These are phyloP conservation scores for Hucho hucho DNA, from an alignment of 2,113 vertebrate species.

Conservation along the genomic window DNA sequence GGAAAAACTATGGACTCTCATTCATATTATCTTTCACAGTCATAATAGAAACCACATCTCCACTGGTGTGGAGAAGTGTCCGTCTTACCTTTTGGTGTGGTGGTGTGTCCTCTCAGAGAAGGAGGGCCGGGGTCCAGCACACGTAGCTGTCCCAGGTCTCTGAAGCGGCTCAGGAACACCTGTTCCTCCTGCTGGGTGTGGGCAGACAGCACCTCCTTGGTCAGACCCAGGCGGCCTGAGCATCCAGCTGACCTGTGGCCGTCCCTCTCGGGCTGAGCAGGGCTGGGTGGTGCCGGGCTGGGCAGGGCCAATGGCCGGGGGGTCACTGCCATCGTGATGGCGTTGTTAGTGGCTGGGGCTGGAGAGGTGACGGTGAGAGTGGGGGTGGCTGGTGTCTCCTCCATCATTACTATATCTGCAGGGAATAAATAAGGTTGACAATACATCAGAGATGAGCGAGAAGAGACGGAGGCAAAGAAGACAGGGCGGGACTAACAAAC, in stretches of 20 bases:
- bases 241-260: constrained; percentile 46
- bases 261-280: constrained; percentile 52
- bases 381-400: constrained; percentile 75
- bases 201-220: constrained; percentile 87
- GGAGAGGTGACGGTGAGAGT: constrained; percentile 48
- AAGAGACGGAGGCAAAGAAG: not conserved
- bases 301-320: constrained; percentile 16
- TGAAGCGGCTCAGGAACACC: constrained; percentile 84
- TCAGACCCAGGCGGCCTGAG: constrained; percentile 77
- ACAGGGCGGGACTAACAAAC: not conserved
- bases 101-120: constrained; percentile 46
- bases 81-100: constrained; percentile 61
- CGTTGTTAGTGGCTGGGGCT: not conserved
- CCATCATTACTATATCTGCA: constrained; percentile 81
- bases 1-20: not conserved
- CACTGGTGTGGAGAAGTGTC: too few relatives aligned
- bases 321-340: not conserved
- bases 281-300: constrained; percentile 20
- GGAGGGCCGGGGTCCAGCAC: constrained; percentile 69
- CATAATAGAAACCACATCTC: too few relatives aligned
- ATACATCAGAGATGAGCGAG: not conserved
- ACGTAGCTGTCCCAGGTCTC: constrained; percentile 81
- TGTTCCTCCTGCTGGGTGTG: constrained; percentile 92
- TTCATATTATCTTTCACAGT: not conserved
- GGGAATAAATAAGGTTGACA: not conserved